Evolutionary conservation across 2,888 invertebrate genomes (phyloP).

Genomic region (Andrena dorsata): DNA sequence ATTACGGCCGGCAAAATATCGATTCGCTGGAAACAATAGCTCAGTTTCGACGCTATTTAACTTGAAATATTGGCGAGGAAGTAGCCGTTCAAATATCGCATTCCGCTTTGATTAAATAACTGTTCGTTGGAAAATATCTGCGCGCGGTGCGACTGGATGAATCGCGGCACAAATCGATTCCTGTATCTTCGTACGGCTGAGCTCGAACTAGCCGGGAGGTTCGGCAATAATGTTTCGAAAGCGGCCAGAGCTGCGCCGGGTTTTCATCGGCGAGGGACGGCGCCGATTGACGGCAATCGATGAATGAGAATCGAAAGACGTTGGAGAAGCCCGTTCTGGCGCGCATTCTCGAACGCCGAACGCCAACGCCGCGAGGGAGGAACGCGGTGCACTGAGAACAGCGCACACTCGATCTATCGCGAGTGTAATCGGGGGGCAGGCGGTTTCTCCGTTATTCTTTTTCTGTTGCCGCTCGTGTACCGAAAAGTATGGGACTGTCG

Average conservation of each 20-base stretch:
- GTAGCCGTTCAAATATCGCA: not conserved
- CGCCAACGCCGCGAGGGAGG: not conserved
- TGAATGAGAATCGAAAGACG: conserved; percentile 28
- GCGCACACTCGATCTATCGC: conserved; percentile 16
- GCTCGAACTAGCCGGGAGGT: not conserved
- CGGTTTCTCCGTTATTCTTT: conserved; percentile 20
- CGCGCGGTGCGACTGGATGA: no score
- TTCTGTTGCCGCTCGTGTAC: not conserved
- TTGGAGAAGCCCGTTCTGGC: conserved; percentile 8
- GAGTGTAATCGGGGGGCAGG: not conserved
- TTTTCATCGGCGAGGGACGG: not conserved
- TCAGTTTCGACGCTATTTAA: not conserved
- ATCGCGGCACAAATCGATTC: not conserved
- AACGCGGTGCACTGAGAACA: not conserved
- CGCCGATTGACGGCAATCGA: conserved; percentile 14
- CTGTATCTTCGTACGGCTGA: not conserved
- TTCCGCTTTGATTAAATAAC: not conserved
- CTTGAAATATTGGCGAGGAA: not conserved
- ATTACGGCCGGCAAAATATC: not conserved
- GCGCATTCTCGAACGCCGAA: conserved; percentile 9
- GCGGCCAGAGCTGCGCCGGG: not conserved
- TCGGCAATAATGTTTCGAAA: not conserved
- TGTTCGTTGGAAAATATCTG: not conserved
- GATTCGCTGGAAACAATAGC: not conserved
- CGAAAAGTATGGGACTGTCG: conserved; percentile 28